Evolutionary conservation across 2,888 invertebrate genomes (phyloP).

Genomic region (Ochropacha duplaris): DNA sequence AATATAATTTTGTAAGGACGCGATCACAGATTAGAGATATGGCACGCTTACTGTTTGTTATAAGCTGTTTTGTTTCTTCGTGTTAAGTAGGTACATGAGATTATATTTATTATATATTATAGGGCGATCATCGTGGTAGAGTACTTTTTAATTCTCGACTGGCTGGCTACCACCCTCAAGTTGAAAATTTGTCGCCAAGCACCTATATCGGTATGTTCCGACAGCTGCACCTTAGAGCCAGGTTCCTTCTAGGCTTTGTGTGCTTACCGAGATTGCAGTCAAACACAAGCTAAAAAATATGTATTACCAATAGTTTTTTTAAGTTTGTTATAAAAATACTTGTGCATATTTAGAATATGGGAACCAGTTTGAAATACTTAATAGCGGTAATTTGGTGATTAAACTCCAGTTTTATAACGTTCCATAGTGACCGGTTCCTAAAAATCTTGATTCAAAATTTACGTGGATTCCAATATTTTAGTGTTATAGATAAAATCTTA

Average conservation of each 20-base stretch:
- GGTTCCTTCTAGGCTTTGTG: too few relatives aligned
- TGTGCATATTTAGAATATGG: neutral
- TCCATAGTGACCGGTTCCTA: neutral
- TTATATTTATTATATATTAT: too few relatives aligned
- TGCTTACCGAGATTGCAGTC: too few relatives aligned
- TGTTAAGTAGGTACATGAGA: neutral
- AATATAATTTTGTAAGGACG: slow-evolving; percentile 18
- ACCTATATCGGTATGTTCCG: too few relatives aligned
- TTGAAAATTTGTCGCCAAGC: too few relatives aligned
- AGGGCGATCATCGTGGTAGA: too few relatives aligned
- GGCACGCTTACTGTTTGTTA: slow-evolving; percentile 15
- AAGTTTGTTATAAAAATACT: too few relatives aligned
- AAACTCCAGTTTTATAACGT: neutral
- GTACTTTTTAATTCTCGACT: too few relatives aligned
- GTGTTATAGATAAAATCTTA: neutral
- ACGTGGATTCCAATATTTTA: neutral
- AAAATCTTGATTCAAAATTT: neutral
- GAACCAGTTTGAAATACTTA: neutral
- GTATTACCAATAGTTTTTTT: too few relatives aligned
- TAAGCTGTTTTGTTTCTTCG: neutral
- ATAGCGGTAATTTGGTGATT: neutral
- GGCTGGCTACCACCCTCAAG: too few relatives aligned
- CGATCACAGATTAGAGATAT: slow-evolving; percentile 21
- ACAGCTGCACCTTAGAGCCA: too few relatives aligned
- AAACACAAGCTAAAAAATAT: too few relatives aligned